phyloP scores from a whole-genome alignment of 1,140 invertebrate genomes.

The Calephelis virginiensis region DNA sequence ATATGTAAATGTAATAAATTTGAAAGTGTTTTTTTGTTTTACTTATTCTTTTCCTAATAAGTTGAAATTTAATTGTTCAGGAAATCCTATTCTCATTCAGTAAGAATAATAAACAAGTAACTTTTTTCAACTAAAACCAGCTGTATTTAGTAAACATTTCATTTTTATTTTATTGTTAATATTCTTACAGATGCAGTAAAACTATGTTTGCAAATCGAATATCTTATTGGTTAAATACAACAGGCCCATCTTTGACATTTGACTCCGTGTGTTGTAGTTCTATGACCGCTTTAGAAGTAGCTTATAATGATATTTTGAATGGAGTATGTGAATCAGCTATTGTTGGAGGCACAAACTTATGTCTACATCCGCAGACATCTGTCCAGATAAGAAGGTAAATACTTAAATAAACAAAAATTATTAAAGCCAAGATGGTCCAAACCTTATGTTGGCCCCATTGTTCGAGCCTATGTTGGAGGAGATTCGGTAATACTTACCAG shows the following conservation, averaged over 20 bases:
- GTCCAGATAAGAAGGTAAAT: conserved; percentile 86
- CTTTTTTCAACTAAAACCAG: too few species aligned
- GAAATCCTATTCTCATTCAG: too few species aligned
- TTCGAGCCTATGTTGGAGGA: neutral
- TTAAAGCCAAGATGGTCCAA: neutral
- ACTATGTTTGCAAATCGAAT: conserved; percentile 90
- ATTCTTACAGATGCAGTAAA: conserved; percentile 82
- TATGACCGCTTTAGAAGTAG: conserved; percentile 90
- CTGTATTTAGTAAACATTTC: neutral
- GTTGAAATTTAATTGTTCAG: too few species aligned
- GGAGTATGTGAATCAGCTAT: conserved; percentile 92
- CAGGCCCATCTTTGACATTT: conserved; percentile 89
- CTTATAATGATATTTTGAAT: conserved; percentile 85
- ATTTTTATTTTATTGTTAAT: conserved; percentile 3
- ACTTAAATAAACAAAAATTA: neutral
- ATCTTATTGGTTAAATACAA: conserved; percentile 74
- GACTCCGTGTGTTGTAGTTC: conserved; percentile 96
- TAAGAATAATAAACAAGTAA: too few species aligned
- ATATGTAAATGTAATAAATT: too few species aligned
- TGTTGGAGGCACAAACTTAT: conserved; percentile 90
- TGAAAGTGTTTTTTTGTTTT: too few species aligned
- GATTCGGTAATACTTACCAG: neutral
- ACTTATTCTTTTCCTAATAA: too few species aligned
- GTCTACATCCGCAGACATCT: conserved; percentile 91
- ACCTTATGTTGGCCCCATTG: neutral